Percentiles rank a stretch among this genome's conserved stretches.
Evolutionary conservation across 1,140 invertebrate genomes (phyloP).

Genomic region (Phenacoccus solenopsis): DNA sequence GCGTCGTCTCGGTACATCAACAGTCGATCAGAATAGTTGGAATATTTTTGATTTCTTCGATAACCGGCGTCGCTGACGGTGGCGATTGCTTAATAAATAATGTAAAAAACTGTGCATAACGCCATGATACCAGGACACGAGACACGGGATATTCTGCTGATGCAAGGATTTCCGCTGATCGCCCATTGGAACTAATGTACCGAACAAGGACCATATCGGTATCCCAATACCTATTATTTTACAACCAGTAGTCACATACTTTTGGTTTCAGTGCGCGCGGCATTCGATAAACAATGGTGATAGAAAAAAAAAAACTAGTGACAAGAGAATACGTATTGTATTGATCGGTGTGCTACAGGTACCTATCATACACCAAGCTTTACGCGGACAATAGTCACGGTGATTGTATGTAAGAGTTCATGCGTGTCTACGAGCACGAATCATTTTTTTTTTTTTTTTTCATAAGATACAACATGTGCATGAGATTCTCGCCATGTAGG

Average conservation of each 20-base stretch:
- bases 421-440: background rate
- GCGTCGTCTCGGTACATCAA: background rate
- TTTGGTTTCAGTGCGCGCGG: background rate
- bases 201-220: background rate
- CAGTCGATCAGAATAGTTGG: background rate
- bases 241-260: background rate
- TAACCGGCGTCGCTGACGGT: background rate
- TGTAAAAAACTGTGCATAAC: background rate
- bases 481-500: too few species aligned
- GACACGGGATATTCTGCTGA: slow-evolving; percentile 1
- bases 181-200: slow-evolving; percentile 1
- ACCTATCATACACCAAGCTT: background rate
- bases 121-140: background rate
- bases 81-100: background rate
- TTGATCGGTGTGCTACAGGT: background rate
- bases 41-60: background rate
- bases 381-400: background rate
- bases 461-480: too few species aligned
- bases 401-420: slow-evolving; percentile 1
- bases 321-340: background rate
- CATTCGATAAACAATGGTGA: background rate
- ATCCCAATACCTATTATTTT: slow-evolving; percentile 2
- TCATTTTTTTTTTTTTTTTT: background rate
- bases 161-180: slow-evolving; percentile 1
- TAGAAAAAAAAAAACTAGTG: background rate